phyloP scores from a whole-genome alignment of 2,113 vertebrate species.

The Oryzias celebensis region DNA sequence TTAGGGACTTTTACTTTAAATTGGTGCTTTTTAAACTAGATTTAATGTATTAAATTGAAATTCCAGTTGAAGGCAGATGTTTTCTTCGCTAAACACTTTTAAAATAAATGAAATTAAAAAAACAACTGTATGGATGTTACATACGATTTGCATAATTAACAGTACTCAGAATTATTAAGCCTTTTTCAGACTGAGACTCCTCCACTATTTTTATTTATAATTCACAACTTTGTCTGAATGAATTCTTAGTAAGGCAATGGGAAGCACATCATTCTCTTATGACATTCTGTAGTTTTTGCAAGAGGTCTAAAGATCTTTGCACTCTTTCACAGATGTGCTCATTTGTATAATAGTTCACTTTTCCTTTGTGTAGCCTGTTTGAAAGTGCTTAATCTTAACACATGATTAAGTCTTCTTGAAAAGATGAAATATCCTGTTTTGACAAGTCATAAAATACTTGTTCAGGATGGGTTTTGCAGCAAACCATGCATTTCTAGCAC shows the following conservation, averaged over 20 bases:
- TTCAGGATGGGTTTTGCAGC: conserved; percentile 21
- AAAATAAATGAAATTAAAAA: too few relatives aligned
- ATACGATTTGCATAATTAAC: conserved; percentile 6
- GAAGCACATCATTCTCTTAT: conserved; percentile 17
- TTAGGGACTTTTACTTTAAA: too few relatives aligned
- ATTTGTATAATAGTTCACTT: conserved; percentile 60
- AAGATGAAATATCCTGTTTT: conserved; percentile 57
- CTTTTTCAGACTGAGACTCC: conserved; percentile 6
- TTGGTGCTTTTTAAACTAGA: too few relatives aligned
- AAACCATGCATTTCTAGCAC: too few relatives aligned
- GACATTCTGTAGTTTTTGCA: conserved; percentile 18
- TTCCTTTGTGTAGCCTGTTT: conserved; percentile 41
- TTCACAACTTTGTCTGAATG: conserved; percentile 23
- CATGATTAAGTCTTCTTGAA: conserved; percentile 56
- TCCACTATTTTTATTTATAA: conserved; percentile 24
- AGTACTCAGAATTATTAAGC: not conserved
- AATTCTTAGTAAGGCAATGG: conserved; percentile 14
- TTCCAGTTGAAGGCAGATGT: too few relatives aligned
- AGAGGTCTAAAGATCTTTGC: conserved; percentile 35
- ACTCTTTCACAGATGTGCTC: conserved; percentile 35
- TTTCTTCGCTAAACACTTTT: too few relatives aligned
- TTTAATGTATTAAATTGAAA: too few relatives aligned
- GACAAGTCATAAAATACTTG: conserved; percentile 50
- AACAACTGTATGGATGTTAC: too few relatives aligned
- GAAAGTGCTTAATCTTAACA: conserved; percentile 60